A percentile compares a stretch with the other conserved stretches of the same genome.
These are phyloP conservation scores for Solenopsis invicta DNA, from an alignment of 1,140 invertebrate species.

Conservation along the genomic window DNA sequence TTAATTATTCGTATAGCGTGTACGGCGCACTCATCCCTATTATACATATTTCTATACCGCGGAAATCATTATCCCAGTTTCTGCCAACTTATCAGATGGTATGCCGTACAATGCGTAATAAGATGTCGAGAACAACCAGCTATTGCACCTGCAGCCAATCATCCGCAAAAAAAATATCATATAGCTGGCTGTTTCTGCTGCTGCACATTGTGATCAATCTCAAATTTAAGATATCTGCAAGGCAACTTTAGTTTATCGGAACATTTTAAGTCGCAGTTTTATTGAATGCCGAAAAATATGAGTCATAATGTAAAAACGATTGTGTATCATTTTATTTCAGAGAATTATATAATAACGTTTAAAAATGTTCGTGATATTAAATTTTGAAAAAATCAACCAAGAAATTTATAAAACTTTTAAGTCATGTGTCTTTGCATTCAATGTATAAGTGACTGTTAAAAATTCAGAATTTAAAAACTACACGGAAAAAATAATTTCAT, in stretches of 20 bases:
- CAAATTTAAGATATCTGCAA: constrained; percentile 18
- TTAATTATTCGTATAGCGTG: constrained; percentile 46
- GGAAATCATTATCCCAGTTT: constrained; percentile 48
- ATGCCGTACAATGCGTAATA: constrained; percentile 53
- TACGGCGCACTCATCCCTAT: constrained; percentile 1
- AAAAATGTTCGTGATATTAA: not conserved
- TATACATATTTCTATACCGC: constrained; percentile 43
- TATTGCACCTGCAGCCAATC: constrained; percentile 58
- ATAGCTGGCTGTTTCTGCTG: not conserved
- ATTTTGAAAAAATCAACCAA: not conserved
- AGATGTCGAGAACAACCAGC: constrained; percentile 10
- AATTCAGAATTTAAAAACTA: not conserved
- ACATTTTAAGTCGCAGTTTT: not conserved
- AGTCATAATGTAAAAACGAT: not conserved
- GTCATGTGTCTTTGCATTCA: not conserved
- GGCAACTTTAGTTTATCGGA: not conserved
- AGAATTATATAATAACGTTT: not conserved
- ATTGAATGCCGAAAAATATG: not conserved
- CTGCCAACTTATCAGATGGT: constrained; percentile 48
- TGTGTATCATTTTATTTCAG: not conserved
- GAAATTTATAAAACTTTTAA: not conserved
- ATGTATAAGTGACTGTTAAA: not conserved
- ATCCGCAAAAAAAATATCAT: constrained; percentile 31
- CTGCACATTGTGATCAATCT: not conserved
- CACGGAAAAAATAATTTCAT: not conserved